A percentile compares a stretch with the other conserved stretches of the same genome.
Conservation (phyloP, 2,797 vertebrate genomes). For the Ctenochaetus hawaiiensis region DNA sequence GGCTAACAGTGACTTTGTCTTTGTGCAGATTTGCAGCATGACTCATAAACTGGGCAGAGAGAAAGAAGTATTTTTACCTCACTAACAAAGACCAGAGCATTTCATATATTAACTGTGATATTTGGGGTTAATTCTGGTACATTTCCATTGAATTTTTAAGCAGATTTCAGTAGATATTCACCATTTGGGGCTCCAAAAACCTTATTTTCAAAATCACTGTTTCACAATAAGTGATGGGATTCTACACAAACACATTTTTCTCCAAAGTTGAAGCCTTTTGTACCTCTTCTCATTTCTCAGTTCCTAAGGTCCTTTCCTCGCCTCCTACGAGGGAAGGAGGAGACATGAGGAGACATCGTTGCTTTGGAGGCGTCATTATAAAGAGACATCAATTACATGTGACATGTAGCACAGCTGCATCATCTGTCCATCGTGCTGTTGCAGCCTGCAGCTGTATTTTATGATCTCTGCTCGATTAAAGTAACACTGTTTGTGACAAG, state of each 20-base stretch:
- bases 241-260: neutral
- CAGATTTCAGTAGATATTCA: neutral
- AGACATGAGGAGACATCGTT: too few species aligned
- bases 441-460: too few species aligned
- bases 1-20: constrained; percentile 8
- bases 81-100: neutral
- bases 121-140: neutral
- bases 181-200: neutral
- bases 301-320: too few species aligned
- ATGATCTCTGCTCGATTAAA: too few species aligned
- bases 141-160: neutral
- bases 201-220: neutral
- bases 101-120: neutral
- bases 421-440: too few species aligned
- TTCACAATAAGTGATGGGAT: neutral
- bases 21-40: neutral
- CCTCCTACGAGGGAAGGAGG: too few species aligned
- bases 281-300: too few species aligned
- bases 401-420: too few species aligned
- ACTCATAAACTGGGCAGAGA: constrained; percentile 4
- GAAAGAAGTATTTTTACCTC: neutral
- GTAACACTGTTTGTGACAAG: too few species aligned
- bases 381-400: too few species aligned
- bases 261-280: neutral
- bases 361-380: too few species aligned